Evolutionary conservation across 2,113 vertebrate genomes (phyloP), one percentile per base, ranked within the genome.

Genomic region (Guaruba guarouba): DNA sequence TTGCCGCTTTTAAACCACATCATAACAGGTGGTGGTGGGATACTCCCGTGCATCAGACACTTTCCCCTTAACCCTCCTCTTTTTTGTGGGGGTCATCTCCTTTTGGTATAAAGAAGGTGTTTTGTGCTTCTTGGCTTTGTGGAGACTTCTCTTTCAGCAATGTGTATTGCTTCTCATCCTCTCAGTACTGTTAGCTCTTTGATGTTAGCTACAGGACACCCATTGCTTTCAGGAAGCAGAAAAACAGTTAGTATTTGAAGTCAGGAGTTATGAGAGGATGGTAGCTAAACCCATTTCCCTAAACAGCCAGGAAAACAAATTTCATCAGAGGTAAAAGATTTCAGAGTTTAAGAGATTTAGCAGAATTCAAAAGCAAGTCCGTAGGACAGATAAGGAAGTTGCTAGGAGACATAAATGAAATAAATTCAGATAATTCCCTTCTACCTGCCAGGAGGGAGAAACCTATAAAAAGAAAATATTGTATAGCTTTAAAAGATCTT

Each of bases 391-490:
- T 74, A 91, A 90, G 68, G 13, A 90, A 86, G 63, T 73, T 91
- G 82, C 85, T 86, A 73, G 82, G 68, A 95, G 43, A 91, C 83
- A 20, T 51, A 95, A 79, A 44, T 43, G 55, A 91, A 93, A 95
- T 77, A 94, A 91, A 86, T 73, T 75, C 55, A 73, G 61, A 49
- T 88, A 84, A 94, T 90, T 93, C 51, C 73, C n/a, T 83, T 83
- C 86, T 43, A 86, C 82, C 80, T 90, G 84, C 69, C 68, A 93
- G 27, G 3, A 93, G 61, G 69, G n/a, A 95, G 70, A 70, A 80
- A 75, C 41, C 48, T 69, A 84, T 79, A 55, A 90, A 74, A 57
- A 74, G 51, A 70, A 94, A 88, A 73, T 79, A 95, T 33, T 82
- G 52, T 35, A 27, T 17, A 78, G 51, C 57, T 88, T 69, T 86